A percentile compares a stretch with the other conserved stretches of the same genome.
Conservation (phyloP, 2,113 vertebrate species). For the Conger conger region DNA sequence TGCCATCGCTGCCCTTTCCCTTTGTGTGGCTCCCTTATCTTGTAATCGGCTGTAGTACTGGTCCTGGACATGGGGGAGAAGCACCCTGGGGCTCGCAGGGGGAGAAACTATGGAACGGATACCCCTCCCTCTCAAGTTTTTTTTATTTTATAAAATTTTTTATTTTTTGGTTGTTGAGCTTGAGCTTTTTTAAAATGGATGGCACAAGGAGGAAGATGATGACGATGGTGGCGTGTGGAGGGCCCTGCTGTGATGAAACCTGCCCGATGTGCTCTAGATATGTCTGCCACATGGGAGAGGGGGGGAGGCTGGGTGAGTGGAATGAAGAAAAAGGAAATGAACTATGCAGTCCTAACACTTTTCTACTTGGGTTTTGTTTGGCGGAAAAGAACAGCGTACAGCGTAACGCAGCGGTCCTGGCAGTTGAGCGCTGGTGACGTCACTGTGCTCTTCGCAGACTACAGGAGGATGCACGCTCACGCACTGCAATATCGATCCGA, state of each 20-base stretch:
- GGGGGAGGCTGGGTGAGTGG: not conserved
- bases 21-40: too few species aligned
- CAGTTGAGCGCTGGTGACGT: not conserved
- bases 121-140: too few species aligned
- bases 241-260: not conserved
- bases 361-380: not conserved
- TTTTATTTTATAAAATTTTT: too few species aligned
- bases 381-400: not conserved
- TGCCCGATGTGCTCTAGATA: not conserved
- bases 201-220: not conserved
- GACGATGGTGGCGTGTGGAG: too few species aligned
- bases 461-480: not conserved
- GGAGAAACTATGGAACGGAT: too few species aligned
- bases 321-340: not conserved
- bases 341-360: not conserved
- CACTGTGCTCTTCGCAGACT: not conserved
- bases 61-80: too few species aligned
- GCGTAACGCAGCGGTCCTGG: not conserved
- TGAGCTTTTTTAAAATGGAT: too few species aligned
- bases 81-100: too few species aligned
- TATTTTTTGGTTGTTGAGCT: too few species aligned
- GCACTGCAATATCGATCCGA: not conserved
- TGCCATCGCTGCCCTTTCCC: too few species aligned
- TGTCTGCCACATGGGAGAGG: not conserved
- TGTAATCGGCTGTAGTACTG: too few species aligned